phyloP scores from a whole-genome alignment of 2,888 invertebrate genomes.

The Diplolepis rosae region DNA sequence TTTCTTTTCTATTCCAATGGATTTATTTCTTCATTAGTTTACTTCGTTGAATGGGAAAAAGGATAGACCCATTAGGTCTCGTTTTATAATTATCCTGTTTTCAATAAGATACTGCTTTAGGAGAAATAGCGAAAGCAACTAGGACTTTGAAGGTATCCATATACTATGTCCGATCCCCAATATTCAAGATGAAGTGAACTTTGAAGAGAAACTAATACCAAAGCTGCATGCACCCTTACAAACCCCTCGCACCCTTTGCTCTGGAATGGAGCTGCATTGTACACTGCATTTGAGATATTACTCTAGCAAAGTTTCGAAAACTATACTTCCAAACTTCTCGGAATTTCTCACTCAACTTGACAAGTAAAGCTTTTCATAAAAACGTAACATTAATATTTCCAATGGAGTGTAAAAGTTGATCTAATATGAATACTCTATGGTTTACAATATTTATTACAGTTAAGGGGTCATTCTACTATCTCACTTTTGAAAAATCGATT shows the following conservation, averaged over 20 bases:
- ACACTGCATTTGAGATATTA: slow-evolving; percentile 20
- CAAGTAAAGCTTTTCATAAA: background rate
- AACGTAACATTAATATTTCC: background rate
- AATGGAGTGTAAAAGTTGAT: no score
- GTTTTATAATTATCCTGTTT: background rate
- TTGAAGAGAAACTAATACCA: slow-evolving; percentile 16
- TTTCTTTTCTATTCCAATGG: no score
- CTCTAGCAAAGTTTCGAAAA: slow-evolving; percentile 19
- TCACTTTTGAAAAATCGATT: no score
- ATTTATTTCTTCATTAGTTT: background rate
- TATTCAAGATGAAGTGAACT: slow-evolving; percentile 13
- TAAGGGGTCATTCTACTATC: no score
- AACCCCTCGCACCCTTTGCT: background rate
- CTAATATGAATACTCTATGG: no score
- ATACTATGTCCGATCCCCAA: background rate
- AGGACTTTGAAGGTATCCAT: background rate
- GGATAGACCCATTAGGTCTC: no score
- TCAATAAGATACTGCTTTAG: background rate
- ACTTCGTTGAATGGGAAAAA: background rate
- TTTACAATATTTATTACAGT: no score
- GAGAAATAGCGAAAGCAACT: background rate
- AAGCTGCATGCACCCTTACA: slow-evolving; percentile 12
- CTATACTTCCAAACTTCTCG: background rate
- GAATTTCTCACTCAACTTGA: slow-evolving; percentile 8
- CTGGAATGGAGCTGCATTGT: background rate